These are phyloP conservation scores for Sciurus niger DNA, from an alignment of 2,113 vertebrate species.

Conservation along the genomic window DNA sequence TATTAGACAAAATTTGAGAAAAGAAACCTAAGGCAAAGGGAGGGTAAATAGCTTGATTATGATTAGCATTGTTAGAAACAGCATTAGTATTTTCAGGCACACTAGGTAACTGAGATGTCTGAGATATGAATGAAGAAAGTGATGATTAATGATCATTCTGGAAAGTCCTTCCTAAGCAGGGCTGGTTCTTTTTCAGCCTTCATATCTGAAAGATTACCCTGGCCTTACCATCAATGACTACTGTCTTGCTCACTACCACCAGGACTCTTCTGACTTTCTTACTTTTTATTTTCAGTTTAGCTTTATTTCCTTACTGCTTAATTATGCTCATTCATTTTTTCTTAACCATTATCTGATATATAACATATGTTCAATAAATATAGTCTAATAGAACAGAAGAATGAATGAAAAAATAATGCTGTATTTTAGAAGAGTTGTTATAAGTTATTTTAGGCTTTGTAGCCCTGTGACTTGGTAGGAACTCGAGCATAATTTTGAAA, in stretches of 20 bases:
- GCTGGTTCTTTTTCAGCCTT: background rate
- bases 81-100: background rate
- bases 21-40: background rate
- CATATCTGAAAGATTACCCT: background rate
- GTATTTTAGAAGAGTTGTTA: background rate
- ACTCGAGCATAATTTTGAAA: background rate
- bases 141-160: background rate
- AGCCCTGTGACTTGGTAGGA: background rate
- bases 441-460: background rate
- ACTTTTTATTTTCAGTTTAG: background rate
- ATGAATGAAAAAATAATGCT: background rate
- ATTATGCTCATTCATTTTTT: background rate
- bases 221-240: background rate
- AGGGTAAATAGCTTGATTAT: background rate
- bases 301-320: background rate
- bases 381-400: background rate
- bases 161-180: background rate
- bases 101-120: background rate
- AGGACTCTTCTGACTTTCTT: background rate
- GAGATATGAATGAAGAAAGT: background rate
- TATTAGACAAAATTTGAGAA: background rate
- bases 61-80: background rate
- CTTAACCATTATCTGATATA: background rate
- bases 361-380: conserved; percentile 11
- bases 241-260: background rate